phyloP scores from a whole-genome alignment of 2,888 invertebrate species.

The Sphaeridia pumilis region DNA sequence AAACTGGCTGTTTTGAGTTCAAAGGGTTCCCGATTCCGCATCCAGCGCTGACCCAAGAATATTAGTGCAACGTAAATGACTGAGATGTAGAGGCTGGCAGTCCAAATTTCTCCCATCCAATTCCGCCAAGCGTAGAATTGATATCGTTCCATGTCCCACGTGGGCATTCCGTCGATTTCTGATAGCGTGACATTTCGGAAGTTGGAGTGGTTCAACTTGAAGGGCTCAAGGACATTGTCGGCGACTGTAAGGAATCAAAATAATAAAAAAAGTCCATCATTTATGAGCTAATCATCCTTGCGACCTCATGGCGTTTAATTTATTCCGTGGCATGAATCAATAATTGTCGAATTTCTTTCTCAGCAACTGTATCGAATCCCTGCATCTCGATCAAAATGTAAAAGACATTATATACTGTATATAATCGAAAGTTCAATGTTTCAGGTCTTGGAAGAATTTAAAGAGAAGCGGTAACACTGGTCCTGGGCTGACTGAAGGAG shows the following conservation, averaged over 20 bases:
- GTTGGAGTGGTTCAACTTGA: constrained; percentile 4
- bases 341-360: neutral
- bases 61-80: constrained; percentile 23
- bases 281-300: too few species aligned
- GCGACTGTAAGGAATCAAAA: neutral
- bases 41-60: constrained; percentile 24
- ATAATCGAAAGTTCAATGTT: too few species aligned
- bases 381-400: too few species aligned
- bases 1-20: constrained; percentile 11
- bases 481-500: too few species aligned
- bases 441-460: too few species aligned
- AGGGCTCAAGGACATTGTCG: neutral
- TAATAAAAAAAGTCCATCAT: too few species aligned
- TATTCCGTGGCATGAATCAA: neutral
- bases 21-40: constrained; percentile 25
- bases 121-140: constrained; percentile 37
- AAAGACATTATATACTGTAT: too few species aligned
- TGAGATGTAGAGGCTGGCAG: constrained; percentile 23
- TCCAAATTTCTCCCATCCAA: constrained; percentile 27
- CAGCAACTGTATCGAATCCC: too few species aligned
- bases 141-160: constrained; percentile 37
- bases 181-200: constrained; percentile 14
- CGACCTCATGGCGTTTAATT: neutral
- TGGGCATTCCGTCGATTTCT: neutral
- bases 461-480: too few species aligned